Evolutionary conservation across 2,888 invertebrate species (phyloP).

Genomic region (Temnothorax ravouxi): DNA sequence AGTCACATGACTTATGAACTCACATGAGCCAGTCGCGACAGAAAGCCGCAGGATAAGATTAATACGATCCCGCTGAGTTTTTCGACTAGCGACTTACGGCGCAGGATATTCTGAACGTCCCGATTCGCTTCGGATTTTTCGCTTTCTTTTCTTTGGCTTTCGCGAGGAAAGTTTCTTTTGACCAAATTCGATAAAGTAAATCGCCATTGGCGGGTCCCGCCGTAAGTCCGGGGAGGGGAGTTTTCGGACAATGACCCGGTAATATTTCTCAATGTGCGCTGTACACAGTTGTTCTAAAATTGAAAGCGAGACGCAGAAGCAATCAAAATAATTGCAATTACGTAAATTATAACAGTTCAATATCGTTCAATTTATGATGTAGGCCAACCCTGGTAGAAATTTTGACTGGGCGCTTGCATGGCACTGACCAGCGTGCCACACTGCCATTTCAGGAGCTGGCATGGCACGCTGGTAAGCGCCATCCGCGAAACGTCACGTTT

Average conservation of each 20-base stretch:
- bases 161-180: slow-evolving; percentile 48
- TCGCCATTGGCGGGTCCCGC: slow-evolving; percentile 29
- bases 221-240: neutral
- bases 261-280: neutral
- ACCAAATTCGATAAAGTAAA: slow-evolving; percentile 47
- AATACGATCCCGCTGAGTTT: slow-evolving; percentile 68
- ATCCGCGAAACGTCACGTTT: too few relatives aligned
- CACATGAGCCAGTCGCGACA: slow-evolving; percentile 42
- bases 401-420: too few relatives aligned
- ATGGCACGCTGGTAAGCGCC: too few relatives aligned
- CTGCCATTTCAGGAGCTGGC: too few relatives aligned
- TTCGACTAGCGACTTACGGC: slow-evolving; percentile 51
- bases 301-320: neutral
- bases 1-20: slow-evolving; percentile 64
- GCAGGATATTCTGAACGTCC: slow-evolving; percentile 56
- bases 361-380: neutral
- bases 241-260: slow-evolving; percentile 24
- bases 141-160: slow-evolving; percentile 45
- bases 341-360: neutral
- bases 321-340: slow-evolving; percentile 10
- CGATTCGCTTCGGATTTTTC: slow-evolving; percentile 42
- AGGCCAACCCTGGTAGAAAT: too few relatives aligned
- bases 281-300: neutral
- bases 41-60: slow-evolving; percentile 69
- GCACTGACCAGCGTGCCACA: too few relatives aligned